A percentile compares a stretch with the other conserved stretches of the same genome.
phyloP scores from a whole-genome alignment of 2,888 invertebrate species.

The Nebria brevicollis region DNA sequence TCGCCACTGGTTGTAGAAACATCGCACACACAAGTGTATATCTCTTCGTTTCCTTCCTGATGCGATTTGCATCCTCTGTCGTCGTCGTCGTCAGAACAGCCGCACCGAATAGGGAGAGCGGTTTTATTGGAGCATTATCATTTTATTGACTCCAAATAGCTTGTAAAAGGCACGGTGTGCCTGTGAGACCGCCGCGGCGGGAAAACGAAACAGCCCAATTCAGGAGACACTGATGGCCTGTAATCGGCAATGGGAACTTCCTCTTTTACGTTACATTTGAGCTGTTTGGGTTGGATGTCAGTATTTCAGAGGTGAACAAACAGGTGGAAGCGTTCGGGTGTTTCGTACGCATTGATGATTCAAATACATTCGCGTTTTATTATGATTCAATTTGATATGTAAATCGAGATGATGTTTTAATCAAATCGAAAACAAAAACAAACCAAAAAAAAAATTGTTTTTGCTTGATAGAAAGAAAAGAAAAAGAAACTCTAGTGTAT shows the following conservation, averaged over 20 bases:
- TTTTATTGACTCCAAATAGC: slow-evolving; percentile 68
- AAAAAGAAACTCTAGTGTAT: not conserved
- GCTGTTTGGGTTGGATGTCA: not conserved
- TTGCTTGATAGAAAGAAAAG: too few species aligned
- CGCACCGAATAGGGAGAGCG: slow-evolving; percentile 46
- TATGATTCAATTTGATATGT: too few species aligned
- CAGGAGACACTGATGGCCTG: slow-evolving; percentile 65
- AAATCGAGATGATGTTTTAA: too few species aligned
- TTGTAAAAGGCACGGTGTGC: slow-evolving; percentile 65
- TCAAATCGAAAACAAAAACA: too few species aligned
- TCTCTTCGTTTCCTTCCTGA: slow-evolving; percentile 58
- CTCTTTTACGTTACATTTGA: slow-evolving; percentile 57
- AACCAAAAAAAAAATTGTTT: too few species aligned
- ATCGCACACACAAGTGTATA: slow-evolving; percentile 27
- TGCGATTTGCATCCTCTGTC: slow-evolving; percentile 60
- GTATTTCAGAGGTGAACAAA: not conserved
- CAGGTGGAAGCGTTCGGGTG: slow-evolving; percentile 4
- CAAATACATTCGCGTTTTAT: too few species aligned
- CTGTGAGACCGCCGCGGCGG: slow-evolving; percentile 59
- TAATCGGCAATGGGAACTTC: slow-evolving; percentile 61
- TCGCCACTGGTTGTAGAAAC: not conserved
- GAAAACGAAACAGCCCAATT: slow-evolving; percentile 63
- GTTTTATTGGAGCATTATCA: slow-evolving; percentile 66
- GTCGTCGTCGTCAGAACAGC: slow-evolving; percentile 48
- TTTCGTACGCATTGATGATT: too few species aligned